Evolutionary conservation across 2,797 vertebrate species (phyloP).

Genomic region (Malacoraja senta): DNA sequence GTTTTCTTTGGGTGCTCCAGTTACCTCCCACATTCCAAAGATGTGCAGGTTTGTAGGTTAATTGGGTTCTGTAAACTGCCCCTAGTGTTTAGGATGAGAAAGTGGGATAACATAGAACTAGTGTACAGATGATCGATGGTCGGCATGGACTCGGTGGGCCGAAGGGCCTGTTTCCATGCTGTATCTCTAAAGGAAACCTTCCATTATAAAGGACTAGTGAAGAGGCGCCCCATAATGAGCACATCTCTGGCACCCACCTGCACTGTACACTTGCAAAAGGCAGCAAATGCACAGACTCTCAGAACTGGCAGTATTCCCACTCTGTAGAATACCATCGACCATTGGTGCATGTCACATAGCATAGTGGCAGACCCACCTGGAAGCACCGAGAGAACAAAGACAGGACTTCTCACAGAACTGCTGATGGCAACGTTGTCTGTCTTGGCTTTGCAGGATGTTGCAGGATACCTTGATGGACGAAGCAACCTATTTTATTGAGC

Average conservation of each 20-base stretch:
- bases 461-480: background rate
- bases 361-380: background rate
- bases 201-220: background rate
- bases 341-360: background rate
- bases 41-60: too few relatives aligned
- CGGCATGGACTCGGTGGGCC: too few relatives aligned
- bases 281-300: background rate
- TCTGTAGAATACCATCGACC: background rate
- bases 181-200: too few relatives aligned
- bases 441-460: background rate
- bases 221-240: background rate
- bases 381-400: background rate
- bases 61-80: too few relatives aligned
- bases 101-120: too few relatives aligned
- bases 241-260: background rate
- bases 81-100: too few relatives aligned
- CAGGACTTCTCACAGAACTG: background rate
- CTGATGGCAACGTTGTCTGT: background rate
- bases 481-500: background rate
- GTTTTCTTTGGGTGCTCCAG: too few relatives aligned
- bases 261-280: background rate
- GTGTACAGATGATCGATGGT: too few relatives aligned
- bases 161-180: too few relatives aligned
- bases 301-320: background rate
- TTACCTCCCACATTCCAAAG: too few relatives aligned